phyloP scores from a whole-genome alignment of 2,797 vertebrate genomes.

The Sebastes iracundus region DNA sequence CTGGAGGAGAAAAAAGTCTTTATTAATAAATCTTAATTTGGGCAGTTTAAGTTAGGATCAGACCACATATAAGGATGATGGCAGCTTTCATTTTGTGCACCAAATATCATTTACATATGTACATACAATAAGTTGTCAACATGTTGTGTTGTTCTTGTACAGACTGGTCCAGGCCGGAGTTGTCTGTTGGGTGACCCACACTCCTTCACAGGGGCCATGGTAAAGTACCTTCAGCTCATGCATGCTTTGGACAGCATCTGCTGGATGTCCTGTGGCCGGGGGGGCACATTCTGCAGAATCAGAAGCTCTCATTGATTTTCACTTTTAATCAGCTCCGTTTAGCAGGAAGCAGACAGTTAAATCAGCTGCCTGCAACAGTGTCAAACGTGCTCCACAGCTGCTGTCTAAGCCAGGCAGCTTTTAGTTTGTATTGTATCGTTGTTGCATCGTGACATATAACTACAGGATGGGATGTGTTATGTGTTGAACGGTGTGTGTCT shows the following conservation, averaged over 20 bases:
- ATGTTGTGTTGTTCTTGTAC: conserved; percentile 14
- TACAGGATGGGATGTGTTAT: not conserved
- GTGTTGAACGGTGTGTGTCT: not conserved
- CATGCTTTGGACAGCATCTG: conserved; percentile 11
- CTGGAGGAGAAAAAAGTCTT: not conserved
- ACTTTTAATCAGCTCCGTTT: conserved; percentile 60
- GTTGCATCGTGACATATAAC: too few species aligned
- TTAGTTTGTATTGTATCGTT: conserved; percentile 20
- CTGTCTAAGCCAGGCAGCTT: conserved; percentile 29
- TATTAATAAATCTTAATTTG: not conserved
- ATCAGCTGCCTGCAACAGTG: conserved; percentile 26
- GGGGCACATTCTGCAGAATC: conserved; percentile 43
- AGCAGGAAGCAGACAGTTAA: conserved; percentile 53
- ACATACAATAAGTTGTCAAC: not conserved
- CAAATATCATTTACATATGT: not conserved
- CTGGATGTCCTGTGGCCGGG: conserved; percentile 2
- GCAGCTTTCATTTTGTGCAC: not conserved
- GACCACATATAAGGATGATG: not conserved
- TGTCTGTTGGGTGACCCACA: conserved; percentile 68
- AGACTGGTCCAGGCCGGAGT: conserved; percentile 65
- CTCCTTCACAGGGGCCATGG: conserved; percentile 84
- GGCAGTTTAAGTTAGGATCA: not conserved
- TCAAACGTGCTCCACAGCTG: conserved; percentile 58
- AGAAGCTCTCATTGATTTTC: conserved; percentile 73
- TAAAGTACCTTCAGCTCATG: conserved; percentile 53